These are phyloP conservation scores for Sycophila sp. DNA, from an alignment of 1,140 invertebrate species.

Conservation along the genomic window DNA sequence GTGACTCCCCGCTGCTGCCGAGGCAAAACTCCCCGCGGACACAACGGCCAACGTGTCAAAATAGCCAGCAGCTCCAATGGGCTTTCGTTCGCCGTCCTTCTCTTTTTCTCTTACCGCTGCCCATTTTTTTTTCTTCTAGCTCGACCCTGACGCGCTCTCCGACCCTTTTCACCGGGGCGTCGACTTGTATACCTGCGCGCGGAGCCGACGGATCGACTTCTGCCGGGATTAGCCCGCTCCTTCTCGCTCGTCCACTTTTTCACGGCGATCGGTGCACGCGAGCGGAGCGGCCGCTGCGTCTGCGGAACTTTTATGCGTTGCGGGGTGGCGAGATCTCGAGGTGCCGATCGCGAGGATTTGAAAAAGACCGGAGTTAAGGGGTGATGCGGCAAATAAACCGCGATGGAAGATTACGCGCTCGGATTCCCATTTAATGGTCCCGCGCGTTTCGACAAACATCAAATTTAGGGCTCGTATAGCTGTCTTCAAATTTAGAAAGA, in stretches of 20 bases:
- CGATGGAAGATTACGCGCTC: conserved; percentile 5
- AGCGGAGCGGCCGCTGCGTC: no score
- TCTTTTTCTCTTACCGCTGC: not conserved
- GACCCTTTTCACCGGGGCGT: conserved; percentile 24
- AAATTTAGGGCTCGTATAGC: no score
- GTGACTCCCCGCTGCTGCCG: conserved; percentile 21
- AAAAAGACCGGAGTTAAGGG: no score
- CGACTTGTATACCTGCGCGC: conserved; percentile 29
- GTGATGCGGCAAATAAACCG: no score
- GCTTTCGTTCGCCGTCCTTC: conserved; percentile 2
- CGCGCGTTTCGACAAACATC: no score
- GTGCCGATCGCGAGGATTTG: no score
- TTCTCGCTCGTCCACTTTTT: not conserved
- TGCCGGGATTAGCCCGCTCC: not conserved
- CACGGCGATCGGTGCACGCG: no score
- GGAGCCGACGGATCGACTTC: not conserved
- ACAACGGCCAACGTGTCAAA: conserved; percentile 35
- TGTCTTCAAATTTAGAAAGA: no score
- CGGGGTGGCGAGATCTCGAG: no score
- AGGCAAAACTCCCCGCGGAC: conserved; percentile 31
- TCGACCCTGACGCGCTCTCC: not conserved
- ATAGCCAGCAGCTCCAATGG: conserved; percentile 19
- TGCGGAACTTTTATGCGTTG: no score
- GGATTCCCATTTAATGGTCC: no score
- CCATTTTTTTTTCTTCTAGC: not conserved